Conservation (phyloP, 1,140 invertebrate species). For the Drosophila aff. region DNA sequence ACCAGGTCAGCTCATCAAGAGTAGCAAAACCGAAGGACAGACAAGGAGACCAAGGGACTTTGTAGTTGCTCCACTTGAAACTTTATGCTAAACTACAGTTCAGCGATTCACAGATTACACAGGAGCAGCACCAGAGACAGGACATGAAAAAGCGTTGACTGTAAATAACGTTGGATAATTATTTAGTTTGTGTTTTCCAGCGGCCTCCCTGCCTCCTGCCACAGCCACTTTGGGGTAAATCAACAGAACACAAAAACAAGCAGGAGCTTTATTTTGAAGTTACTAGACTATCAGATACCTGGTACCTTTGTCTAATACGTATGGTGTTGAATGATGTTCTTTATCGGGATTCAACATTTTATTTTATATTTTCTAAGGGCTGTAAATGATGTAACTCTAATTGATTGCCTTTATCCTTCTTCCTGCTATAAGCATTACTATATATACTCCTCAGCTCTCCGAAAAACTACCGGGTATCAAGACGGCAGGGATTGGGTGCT, state of each 20-base stretch:
- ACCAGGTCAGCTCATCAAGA: constrained; percentile 54
- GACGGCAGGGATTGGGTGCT: background rate
- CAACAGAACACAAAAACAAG: constrained; percentile 49
- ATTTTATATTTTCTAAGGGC: too few relatives aligned
- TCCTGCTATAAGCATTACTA: background rate
- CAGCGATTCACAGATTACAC: constrained; percentile 77
- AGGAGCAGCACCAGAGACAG: constrained; percentile 5
- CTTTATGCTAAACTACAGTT: constrained; percentile 80
- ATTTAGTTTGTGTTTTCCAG: constrained; percentile 67
- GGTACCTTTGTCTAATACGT: background rate
- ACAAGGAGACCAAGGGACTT: background rate
- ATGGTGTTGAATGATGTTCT: background rate
- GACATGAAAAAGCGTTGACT: constrained; percentile 68
- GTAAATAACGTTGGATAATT: constrained; percentile 82
- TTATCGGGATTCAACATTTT: background rate
- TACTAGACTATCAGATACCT: background rate
- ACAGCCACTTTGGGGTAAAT: constrained; percentile 58
- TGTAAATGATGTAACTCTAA: background rate
- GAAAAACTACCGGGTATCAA: background rate
- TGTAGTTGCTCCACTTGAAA: constrained; percentile 63
- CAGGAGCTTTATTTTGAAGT: background rate
- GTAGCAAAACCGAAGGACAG: background rate
- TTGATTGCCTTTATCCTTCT: background rate
- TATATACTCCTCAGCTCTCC: background rate
- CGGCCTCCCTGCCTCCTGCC: constrained; percentile 3